Conservation (phyloP, 2,797 vertebrate genomes). For the Sternotherus odoratus region DNA sequence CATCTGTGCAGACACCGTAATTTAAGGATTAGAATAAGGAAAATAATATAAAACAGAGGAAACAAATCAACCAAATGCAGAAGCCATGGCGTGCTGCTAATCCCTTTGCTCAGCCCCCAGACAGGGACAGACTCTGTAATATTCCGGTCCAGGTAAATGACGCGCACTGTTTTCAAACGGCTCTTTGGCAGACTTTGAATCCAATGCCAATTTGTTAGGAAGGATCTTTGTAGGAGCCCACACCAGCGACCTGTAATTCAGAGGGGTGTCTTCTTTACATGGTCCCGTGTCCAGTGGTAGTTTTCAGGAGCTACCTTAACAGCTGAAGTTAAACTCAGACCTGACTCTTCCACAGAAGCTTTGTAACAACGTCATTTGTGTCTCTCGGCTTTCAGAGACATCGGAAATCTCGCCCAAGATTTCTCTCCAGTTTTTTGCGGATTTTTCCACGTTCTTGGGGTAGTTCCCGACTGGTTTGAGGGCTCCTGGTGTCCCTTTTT, state of each 20-base stretch:
- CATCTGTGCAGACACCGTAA: too few relatives aligned
- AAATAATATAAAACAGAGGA: too few relatives aligned
- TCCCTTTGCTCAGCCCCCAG: too few relatives aligned
- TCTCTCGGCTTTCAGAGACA: background rate
- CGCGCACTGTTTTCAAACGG: too few relatives aligned
- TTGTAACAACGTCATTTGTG: background rate
- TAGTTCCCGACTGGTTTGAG: background rate
- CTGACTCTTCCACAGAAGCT: background rate
- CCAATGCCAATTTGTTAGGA: background rate
- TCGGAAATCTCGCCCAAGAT: background rate
- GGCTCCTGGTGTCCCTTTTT: background rate
- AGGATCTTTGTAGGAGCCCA: background rate
- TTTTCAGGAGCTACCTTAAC: background rate
- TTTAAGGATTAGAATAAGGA: too few relatives aligned
- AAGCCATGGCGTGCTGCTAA: too few relatives aligned
- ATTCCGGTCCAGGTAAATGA: too few relatives aligned
- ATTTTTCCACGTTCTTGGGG: background rate
- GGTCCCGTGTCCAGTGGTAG: background rate
- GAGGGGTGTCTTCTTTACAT: background rate
- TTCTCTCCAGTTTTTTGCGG: background rate
- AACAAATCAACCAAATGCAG: too few relatives aligned
- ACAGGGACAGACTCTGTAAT: too few relatives aligned
- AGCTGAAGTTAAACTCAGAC: background rate
- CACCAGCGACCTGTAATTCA: background rate
- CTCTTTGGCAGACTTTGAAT: too few relatives aligned